Evolutionary conservation across 1,140 invertebrate genomes (phyloP).

Genomic region (Caenorhabditis brenneri): DNA sequence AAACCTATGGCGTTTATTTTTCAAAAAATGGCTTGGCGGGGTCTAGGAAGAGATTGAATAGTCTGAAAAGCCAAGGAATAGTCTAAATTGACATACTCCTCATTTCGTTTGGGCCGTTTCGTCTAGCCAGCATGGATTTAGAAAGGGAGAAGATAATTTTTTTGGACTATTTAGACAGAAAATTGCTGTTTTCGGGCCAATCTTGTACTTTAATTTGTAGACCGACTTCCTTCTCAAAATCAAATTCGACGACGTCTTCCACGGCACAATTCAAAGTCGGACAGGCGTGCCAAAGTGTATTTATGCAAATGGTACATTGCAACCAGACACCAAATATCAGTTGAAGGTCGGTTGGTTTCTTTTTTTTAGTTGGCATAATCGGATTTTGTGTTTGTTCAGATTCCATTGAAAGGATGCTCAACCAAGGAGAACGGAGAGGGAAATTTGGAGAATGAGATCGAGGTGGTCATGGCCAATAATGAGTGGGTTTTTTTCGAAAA

Average conservation of each 20-base stretch:
- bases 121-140: too few relatives aligned
- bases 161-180: too few relatives aligned
- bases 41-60: too few relatives aligned
- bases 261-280: constrained; percentile 68
- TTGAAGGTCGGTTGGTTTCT: constrained; percentile 62
- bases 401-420: constrained; percentile 66
- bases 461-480: constrained; percentile 60
- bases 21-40: too few relatives aligned
- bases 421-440: constrained; percentile 65
- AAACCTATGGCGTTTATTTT: too few relatives aligned
- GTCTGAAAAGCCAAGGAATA: too few relatives aligned
- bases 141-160: too few relatives aligned
- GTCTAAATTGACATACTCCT: too few relatives aligned
- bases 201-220: constrained; percentile 50
- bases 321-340: constrained; percentile 63
- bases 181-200: too few relatives aligned
- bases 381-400: constrained; percentile 55
- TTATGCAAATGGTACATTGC: constrained; percentile 69
- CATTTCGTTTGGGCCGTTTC: too few relatives aligned
- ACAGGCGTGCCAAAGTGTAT: constrained; percentile 68
- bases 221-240: constrained; percentile 64
- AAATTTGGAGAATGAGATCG: constrained; percentile 69
- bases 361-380: background rate
- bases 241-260: constrained; percentile 64
- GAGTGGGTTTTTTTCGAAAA: constrained; percentile 52